Conservation (phyloP, 2,888 invertebrate species). For the Caenorhabditis sp. region DNA sequence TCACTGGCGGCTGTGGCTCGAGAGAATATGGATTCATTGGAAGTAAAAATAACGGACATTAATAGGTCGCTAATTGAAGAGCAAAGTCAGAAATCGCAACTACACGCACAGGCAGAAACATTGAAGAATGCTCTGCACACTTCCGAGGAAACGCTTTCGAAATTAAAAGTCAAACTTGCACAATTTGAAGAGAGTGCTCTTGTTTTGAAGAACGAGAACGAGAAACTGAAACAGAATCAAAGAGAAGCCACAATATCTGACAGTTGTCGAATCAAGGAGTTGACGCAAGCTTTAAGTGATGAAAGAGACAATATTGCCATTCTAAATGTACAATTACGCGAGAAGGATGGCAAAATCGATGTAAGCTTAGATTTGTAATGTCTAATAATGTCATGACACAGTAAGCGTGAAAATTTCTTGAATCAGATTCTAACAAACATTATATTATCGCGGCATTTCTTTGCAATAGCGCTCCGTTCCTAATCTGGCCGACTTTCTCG, state of each 20-base stretch:
- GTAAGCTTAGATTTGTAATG: slow-evolving; percentile 46
- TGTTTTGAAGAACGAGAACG: slow-evolving; percentile 36
- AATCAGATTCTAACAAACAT: too few species aligned
- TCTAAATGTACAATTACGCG: slow-evolving; percentile 53
- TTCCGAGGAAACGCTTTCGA: slow-evolving; percentile 41
- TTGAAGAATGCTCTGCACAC: slow-evolving; percentile 32
- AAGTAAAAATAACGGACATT: slow-evolving; percentile 36
- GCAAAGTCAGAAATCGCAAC: slow-evolving; percentile 29
- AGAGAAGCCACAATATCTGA: slow-evolving; percentile 36
- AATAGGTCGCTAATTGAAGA: slow-evolving; percentile 33
- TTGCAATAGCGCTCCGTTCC: too few species aligned
- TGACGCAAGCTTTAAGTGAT: slow-evolving; percentile 23
- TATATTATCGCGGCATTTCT: too few species aligned
- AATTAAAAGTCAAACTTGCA: slow-evolving; percentile 28
- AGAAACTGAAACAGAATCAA: slow-evolving; percentile 18
- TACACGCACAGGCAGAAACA: slow-evolving; percentile 30
- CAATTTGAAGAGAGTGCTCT: slow-evolving; percentile 45
- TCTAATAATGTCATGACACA: too few species aligned
- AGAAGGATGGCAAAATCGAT: slow-evolving; percentile 62
- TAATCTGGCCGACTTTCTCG: too few species aligned
- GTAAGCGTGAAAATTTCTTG: too few species aligned
- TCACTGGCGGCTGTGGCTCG: slow-evolving; percentile 18
- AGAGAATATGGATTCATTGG: slow-evolving; percentile 43
- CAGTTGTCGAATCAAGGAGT: slow-evolving; percentile 22
- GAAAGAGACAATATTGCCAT: slow-evolving; percentile 48